Percentiles rank a stretch among this genome's conserved stretches.
Evolutionary conservation across 2,888 invertebrate genomes (phyloP).

Genomic region (Tenodera sinensis): DNA sequence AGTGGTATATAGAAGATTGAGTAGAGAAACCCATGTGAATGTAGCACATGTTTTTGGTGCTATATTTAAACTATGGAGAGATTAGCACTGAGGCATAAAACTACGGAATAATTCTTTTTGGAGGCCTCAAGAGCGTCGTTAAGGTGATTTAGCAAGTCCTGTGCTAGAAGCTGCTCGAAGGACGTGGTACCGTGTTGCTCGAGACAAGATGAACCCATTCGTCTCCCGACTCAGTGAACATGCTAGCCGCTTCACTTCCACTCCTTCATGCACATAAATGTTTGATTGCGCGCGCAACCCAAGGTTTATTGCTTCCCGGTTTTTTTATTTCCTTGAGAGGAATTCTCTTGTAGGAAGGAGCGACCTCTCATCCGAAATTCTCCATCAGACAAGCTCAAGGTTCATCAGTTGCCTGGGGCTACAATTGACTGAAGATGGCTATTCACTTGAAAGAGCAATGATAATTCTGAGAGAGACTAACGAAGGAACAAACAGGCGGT

Average conservation of each 20-base stretch:
- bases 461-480: not conserved
- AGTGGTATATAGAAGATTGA: no score
- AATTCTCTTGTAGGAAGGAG: not conserved
- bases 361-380: not conserved
- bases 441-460: not conserved
- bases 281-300: not conserved
- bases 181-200: not conserved
- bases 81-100: no score
- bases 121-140: not conserved
- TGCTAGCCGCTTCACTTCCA: not conserved
- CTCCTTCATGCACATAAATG: not conserved
- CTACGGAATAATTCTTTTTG: not conserved
- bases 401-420: not conserved
- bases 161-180: not conserved
- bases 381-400: not conserved
- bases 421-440: not conserved
- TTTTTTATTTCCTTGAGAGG: not conserved
- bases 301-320: not conserved
- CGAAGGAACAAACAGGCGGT: not conserved
- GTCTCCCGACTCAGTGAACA: not conserved
- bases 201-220: not conserved
- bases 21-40: no score
- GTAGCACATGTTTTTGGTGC: no score
- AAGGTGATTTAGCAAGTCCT: not conserved
- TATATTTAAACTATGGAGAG: no score